A percentile compares a stretch with the other conserved stretches of the same genome.
Conservation (phyloP, 2,888 invertebrate genomes). For the Myathropa florea region DNA sequence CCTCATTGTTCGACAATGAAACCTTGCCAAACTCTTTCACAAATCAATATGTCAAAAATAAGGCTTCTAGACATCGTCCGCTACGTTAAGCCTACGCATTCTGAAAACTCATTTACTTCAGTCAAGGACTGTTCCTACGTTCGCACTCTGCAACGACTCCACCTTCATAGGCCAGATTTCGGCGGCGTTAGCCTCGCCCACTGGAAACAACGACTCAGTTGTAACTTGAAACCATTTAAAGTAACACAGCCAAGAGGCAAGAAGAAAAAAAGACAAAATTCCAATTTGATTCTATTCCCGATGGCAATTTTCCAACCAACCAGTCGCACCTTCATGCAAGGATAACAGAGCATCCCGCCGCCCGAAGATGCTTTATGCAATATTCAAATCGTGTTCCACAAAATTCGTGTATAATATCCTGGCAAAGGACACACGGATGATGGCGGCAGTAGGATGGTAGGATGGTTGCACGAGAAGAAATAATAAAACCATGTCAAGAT, state of each 20-base stretch:
- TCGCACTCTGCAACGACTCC: no score
- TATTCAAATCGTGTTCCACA: conserved; percentile 56
- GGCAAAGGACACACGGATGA: conserved; percentile 4
- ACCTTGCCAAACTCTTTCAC: neutral
- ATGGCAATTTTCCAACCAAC: conserved; percentile 46
- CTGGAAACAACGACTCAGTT: no score
- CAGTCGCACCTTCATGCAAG: conserved; percentile 34
- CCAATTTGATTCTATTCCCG: conserved; percentile 55
- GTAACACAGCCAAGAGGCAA: neutral
- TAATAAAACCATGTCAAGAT: conserved; percentile 57
- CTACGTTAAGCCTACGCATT: no score
- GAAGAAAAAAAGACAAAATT: neutral
- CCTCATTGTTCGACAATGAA: no score
- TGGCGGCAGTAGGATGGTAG: neutral
- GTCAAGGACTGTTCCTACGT: no score
- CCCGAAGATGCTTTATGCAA: conserved; percentile 26
- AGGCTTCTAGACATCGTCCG: no score
- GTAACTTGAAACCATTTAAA: neutral
- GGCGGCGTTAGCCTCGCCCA: no score
- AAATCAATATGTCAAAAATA: no score
- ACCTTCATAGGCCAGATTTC: no score
- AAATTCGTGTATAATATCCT: conserved; percentile 36
- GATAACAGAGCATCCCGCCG: conserved; percentile 15
- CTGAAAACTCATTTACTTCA: no score
- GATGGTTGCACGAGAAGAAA: conserved; percentile 1